phyloP scores from a whole-genome alignment of 1,140 invertebrate species.

The Drosophila aff. region DNA sequence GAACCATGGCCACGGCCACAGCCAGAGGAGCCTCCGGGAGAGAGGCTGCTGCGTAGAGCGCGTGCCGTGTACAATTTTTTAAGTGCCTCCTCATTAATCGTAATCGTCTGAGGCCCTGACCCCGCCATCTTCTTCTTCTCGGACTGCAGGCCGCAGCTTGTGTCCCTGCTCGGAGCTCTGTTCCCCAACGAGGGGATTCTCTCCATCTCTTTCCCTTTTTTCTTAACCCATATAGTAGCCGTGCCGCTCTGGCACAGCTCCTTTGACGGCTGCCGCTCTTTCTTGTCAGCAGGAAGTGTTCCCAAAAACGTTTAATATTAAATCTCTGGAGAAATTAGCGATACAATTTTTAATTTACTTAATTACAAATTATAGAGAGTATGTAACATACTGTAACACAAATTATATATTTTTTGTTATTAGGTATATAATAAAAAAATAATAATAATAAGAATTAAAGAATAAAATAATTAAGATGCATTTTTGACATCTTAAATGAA shows the following conservation, averaged over 20 bases:
- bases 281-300: neutral
- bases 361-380: too few species aligned
- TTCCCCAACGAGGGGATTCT: neutral
- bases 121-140: slow-evolving; percentile 6
- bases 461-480: too few species aligned
- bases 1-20: slow-evolving; percentile 4
- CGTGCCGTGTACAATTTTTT: slow-evolving; percentile 70
- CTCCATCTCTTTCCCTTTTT: neutral
- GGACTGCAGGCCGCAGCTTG: slow-evolving; percentile 1
- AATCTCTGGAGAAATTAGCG: neutral
- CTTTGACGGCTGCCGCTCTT: slow-evolving; percentile 31
- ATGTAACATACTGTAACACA: too few species aligned
- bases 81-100: slow-evolving; percentile 80
- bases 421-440: too few species aligned
- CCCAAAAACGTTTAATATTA: neutral
- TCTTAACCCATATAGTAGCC: slow-evolving; percentile 5
- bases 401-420: too few species aligned
- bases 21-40: neutral
- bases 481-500: too few species aligned
- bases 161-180: neutral
- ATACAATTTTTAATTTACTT: too few species aligned
- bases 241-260: neutral
- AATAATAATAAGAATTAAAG: too few species aligned
- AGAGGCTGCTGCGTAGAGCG: slow-evolving; percentile 56
- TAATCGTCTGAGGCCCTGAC: slow-evolving; percentile 59